Conservation (phyloP, 2,888 invertebrate species). For the Hypercompe scribonia region DNA sequence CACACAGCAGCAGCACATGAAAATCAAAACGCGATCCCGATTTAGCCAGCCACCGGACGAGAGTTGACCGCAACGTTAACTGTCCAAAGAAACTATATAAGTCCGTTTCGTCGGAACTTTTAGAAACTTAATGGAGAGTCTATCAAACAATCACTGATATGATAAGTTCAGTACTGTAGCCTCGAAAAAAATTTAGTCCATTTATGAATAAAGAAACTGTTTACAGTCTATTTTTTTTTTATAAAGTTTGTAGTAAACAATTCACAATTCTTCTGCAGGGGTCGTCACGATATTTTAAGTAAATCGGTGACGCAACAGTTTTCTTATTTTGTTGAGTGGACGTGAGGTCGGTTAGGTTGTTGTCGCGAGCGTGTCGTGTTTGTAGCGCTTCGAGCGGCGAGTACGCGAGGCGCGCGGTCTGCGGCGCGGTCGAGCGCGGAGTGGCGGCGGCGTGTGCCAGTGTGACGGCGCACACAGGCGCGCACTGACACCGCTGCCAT, state of each 20-base stretch:
- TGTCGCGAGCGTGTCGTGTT: slow-evolving; percentile 77
- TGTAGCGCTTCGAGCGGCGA: slow-evolving; percentile 59
- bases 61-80: slow-evolving; percentile 68
- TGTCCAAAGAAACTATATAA: slow-evolving; percentile 56
- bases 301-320: slow-evolving; percentile 65
- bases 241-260: slow-evolving; percentile 44
- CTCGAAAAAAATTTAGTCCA: slow-evolving; percentile 56
- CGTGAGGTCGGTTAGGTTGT: slow-evolving; percentile 65
- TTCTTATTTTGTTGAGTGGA: slow-evolving; percentile 66
- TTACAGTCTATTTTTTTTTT: slow-evolving; percentile 43
- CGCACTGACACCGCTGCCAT: slow-evolving; percentile 67
- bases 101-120: slow-evolving; percentile 46
- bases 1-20: slow-evolving; percentile 83
- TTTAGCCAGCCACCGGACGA: slow-evolving; percentile 82
- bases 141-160: slow-evolving; percentile 75
- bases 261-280: slow-evolving; percentile 55
- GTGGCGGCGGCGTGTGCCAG: slow-evolving; percentile 77
- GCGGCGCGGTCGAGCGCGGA: slow-evolving; percentile 85
- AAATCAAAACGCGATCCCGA: slow-evolving; percentile 85
- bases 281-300: slow-evolving; percentile 49
- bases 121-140: slow-evolving; percentile 45
- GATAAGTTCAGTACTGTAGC: slow-evolving; percentile 61
- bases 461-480: slow-evolving; percentile 80
- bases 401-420: slow-evolving; percentile 79
- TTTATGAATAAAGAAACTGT: slow-evolving; percentile 46